Evolutionary conservation across 2,113 vertebrate species (phyloP).

Genomic region (Hemiprocne comata): DNA sequence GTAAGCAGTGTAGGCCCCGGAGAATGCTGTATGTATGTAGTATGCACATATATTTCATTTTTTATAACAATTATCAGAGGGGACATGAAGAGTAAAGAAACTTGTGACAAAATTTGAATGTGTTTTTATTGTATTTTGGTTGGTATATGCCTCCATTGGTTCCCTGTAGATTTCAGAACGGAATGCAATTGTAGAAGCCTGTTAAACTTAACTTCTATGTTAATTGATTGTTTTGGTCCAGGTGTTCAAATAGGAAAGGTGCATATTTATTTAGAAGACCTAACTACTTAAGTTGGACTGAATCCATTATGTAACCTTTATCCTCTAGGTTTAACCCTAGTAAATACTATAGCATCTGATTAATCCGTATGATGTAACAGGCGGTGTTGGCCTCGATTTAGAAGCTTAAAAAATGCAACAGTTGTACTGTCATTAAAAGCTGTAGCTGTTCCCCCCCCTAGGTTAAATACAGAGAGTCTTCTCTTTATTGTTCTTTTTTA

Average conservation of each 20-base stretch:
- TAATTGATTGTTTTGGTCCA: background rate
- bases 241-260: background rate
- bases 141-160: background rate
- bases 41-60: background rate
- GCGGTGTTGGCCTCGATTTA: conserved; percentile 54
- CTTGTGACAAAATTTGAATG: background rate
- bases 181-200: background rate
- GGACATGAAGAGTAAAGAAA: background rate
- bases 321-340: conserved; percentile 20
- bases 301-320: conserved; percentile 45
- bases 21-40: background rate
- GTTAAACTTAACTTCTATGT: background rate
- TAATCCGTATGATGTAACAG: conserved; percentile 61
- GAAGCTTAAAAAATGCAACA: background rate
- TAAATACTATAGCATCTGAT: conserved; percentile 37
- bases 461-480: background rate
- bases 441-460: background rate
- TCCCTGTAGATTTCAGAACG: background rate
- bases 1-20: background rate
- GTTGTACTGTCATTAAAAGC: background rate
- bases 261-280: background rate
- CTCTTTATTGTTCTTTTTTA: background rate
- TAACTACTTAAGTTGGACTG: background rate
- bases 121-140: background rate
- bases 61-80: background rate